A percentile compares a stretch with the other conserved stretches of the same genome.
phyloP scores from a whole-genome alignment of 2,113 vertebrate species.

The Mormyrus lacerda region DNA sequence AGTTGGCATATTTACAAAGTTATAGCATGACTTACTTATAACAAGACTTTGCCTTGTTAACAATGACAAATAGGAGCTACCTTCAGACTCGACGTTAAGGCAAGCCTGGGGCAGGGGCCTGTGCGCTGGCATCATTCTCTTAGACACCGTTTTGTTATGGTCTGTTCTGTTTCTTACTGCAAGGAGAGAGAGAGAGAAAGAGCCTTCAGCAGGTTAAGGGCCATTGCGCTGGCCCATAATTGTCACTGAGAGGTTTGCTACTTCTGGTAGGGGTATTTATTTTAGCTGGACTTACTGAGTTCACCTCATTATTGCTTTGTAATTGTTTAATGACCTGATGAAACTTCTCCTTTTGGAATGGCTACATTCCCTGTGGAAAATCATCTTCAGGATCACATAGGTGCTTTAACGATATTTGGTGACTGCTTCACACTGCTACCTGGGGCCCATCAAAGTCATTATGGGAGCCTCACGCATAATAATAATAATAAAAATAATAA shows the following conservation, averaged over 20 bases:
- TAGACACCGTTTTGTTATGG: neutral
- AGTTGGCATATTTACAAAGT: no score
- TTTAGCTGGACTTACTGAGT: neutral
- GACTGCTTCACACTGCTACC: neutral
- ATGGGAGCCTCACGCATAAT: no score
- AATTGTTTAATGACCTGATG: neutral
- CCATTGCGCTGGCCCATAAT: neutral
- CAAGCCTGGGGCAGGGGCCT: neutral
- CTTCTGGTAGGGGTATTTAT: neutral
- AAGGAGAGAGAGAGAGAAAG: neutral
- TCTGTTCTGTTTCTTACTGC: neutral
- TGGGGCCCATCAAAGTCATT: neutral
- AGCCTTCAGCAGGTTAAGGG: neutral
- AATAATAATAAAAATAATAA: neutral
- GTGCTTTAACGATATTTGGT: neutral
- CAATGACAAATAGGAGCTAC: neutral
- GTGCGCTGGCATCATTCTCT: neutral
- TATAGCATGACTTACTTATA: no score
- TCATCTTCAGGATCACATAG: neutral
- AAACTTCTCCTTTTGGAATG: neutral
- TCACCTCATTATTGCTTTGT: neutral
- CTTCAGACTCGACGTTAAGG: no score
- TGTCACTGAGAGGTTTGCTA: neutral
- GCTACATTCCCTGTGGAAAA: neutral
- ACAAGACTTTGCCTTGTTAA: neutral